Evolutionary conservation across 2,113 vertebrate species (phyloP), one percentile per base, ranked within the genome.

Genomic region (Ornithorhynchus anatinus): DNA sequence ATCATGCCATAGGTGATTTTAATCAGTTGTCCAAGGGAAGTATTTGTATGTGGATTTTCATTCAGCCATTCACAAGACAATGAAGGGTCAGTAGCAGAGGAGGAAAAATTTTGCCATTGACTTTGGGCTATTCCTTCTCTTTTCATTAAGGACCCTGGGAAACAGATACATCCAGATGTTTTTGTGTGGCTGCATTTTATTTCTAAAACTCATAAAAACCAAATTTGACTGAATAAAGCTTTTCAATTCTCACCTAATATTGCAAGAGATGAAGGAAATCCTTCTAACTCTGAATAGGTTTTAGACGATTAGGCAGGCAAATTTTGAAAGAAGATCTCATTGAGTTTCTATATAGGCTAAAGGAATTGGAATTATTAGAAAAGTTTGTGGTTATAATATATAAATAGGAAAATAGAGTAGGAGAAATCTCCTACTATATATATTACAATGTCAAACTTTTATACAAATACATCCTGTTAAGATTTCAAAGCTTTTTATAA

Each of bases 21-120:
- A 79, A 84, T 73, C 59, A 15, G 6, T 75, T 42, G 50, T 65
- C 63, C 74, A 84, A 50, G 56, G 76, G 69, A 77, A 80, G 61
- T 6, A 22, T 70, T 61, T 76, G 59, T 29, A 36, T 62, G 80
- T 36, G 53, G 1, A 54, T 47, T 72, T 72, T 78, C 64, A 27
- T 67, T 53, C 50, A 71, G 2, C 32, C 69, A 25, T 76, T 89
- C 63, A 59, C 16, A 80, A 57, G 77, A 36, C 62, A 85, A 65
- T n/a, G 76, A 14, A 22, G 2, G 6, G 10, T 69, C 8, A 51
- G 10, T n/a, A 66, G 79, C 11, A 50, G 33, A 66, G 59, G 86
- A 61, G 69, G 72, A 57, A 50, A 72, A 66, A 4, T 69, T 65
- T 27, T 33, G 40, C 19, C 44, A 60, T 53, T n/a, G n/a, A n/a